Percentiles rank a stretch among this genome's conserved stretches.
These are phyloP conservation scores for Lordiphosa fenestrarum DNA, from an alignment of 2,888 invertebrate species.

Conservation along the genomic window DNA sequence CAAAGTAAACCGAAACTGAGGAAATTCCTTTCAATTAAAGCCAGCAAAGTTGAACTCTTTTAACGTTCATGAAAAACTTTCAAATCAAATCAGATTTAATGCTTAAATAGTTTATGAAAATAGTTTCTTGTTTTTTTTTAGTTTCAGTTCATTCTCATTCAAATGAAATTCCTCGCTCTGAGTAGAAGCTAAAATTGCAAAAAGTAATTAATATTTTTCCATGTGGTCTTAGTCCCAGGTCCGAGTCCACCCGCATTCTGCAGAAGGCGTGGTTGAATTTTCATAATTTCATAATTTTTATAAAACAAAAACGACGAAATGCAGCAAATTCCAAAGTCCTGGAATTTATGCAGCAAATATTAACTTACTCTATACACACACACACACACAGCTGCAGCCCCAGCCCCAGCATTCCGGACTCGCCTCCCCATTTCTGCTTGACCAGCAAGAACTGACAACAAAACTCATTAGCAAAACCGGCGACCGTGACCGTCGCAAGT, in stretches of 20 bases:
- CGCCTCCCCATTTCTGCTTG: slow-evolving; percentile 57
- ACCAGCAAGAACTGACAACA: slow-evolving; percentile 65
- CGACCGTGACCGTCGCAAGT: slow-evolving; percentile 68
- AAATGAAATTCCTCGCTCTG: slow-evolving; percentile 44
- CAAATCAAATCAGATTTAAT: slow-evolving; percentile 16
- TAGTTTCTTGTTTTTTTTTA: slow-evolving; percentile 9
- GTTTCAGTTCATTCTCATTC: slow-evolving; percentile 41
- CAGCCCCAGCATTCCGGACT: background rate
- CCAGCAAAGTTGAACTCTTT: no score
- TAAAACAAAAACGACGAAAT: slow-evolving; percentile 52
- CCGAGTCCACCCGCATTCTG: slow-evolving; percentile 8
- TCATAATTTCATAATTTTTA: slow-evolving; percentile 59
- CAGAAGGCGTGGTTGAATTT: slow-evolving; percentile 11
- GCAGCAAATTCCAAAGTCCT: slow-evolving; percentile 59
- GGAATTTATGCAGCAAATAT: slow-evolving; percentile 73
- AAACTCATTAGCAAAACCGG: slow-evolving; percentile 72
- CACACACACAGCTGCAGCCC: slow-evolving; percentile 10
- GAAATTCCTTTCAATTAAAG: no score
- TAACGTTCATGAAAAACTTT: slow-evolving; percentile 9
- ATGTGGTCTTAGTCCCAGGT: slow-evolving; percentile 14
- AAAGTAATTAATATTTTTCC: slow-evolving; percentile 59
- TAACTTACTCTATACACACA: slow-evolving; percentile 60
- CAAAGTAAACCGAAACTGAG: no score
- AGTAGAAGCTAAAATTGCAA: slow-evolving; percentile 43
- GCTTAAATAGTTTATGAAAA: slow-evolving; percentile 20